phyloP scores from a whole-genome alignment of 2,888 invertebrate species.

The Ramazzottius varieornatus region DNA sequence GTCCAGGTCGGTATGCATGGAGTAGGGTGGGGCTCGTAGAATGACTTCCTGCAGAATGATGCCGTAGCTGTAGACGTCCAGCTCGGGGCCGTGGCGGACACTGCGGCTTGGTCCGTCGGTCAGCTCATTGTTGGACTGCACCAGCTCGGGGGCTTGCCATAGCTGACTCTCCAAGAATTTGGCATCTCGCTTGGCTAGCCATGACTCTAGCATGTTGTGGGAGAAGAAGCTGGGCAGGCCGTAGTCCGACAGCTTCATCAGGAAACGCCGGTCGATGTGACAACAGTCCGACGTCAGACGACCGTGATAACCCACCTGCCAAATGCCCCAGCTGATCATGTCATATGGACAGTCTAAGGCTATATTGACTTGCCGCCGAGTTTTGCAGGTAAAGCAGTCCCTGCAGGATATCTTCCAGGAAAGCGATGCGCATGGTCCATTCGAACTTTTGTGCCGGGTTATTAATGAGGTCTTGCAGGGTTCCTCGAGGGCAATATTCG shows the following conservation, averaged over 20 bases:
- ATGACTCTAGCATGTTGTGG: not conserved
- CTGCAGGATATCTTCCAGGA: not conserved
- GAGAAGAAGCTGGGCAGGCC: not conserved
- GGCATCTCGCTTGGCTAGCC: not conserved
- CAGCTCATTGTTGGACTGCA: not conserved
- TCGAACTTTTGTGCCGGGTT: not conserved
- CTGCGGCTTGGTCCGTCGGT: not conserved
- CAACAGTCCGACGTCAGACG: not conserved
- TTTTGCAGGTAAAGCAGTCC: not conserved
- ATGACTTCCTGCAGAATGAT: slow-evolving; percentile 3
- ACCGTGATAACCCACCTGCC: not conserved
- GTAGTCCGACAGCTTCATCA: not conserved
- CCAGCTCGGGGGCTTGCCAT: not conserved
- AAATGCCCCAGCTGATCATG: no score
- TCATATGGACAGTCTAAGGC: no score
- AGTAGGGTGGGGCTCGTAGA: not conserved
- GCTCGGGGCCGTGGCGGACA: not conserved
- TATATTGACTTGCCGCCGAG: no score
- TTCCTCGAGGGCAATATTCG: slow-evolving; percentile 16
- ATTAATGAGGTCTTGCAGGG: slow-evolving; percentile 10
- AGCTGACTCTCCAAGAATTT: not conserved
- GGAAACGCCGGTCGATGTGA: not conserved
- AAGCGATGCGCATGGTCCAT: slow-evolving; percentile 3
- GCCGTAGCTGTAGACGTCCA: not conserved
- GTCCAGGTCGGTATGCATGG: not conserved